Evolutionary conservation across 2,113 vertebrate genomes (phyloP).

Genomic region (Chaenocephalus aceratus): DNA sequence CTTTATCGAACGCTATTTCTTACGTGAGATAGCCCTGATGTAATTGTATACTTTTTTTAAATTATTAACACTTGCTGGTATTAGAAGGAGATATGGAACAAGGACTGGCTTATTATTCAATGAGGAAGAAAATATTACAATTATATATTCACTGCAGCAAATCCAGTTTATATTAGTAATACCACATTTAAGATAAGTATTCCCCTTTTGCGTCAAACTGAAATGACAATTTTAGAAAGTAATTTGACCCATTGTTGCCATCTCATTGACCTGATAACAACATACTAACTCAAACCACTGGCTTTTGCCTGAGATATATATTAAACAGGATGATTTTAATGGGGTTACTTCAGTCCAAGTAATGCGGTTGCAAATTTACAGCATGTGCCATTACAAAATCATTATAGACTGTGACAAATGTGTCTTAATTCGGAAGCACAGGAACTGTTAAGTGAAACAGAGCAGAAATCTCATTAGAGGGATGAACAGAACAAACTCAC

Average conservation of each 20-base stretch:
- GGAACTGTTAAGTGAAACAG: conserved; percentile 63
- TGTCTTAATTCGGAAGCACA: conserved; percentile 28
- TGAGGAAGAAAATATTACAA: too few species aligned
- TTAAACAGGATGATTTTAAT: neutral
- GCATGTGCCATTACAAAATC: conserved; percentile 32
- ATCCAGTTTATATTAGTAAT: too few species aligned
- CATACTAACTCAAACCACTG: neutral
- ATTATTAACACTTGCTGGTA: neutral
- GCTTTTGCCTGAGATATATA: neutral
- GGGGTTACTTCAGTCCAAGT: neutral
- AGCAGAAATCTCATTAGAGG: conserved; percentile 76
- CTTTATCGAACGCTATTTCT: neutral
- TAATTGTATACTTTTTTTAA: neutral
- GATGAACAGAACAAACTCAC: conserved; percentile 49
- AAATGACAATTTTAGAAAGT: neutral
- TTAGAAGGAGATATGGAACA: neutral
- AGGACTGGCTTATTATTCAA: neutral
- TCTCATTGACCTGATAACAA: neutral
- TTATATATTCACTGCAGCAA: too few species aligned
- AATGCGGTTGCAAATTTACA: conserved; percentile 16
- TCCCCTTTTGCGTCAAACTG: neutral
- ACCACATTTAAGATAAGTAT: neutral
- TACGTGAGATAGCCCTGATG: neutral
- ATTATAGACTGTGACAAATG: conserved; percentile 45
- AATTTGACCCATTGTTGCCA: neutral